phyloP scores from a whole-genome alignment of 2,888 invertebrate genomes.

The Drosophila greeni region DNA sequence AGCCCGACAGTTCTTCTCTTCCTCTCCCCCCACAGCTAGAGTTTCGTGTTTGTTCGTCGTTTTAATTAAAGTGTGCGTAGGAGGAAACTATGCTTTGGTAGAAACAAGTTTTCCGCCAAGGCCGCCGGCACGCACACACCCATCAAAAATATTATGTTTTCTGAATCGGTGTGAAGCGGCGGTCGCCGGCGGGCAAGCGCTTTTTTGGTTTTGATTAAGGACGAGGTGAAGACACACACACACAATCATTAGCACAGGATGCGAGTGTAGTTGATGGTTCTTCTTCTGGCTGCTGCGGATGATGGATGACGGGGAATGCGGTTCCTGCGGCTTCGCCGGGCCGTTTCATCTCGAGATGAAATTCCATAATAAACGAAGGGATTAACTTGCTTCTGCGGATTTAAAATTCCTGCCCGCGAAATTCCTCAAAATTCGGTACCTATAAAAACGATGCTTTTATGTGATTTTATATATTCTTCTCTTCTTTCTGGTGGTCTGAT shows the following conservation, averaged over 20 bases:
- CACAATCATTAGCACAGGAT: conserved; percentile 64
- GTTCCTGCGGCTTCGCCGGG: conserved; percentile 13
- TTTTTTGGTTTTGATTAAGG: conserved; percentile 29
- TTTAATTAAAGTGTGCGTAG: conserved; percentile 61
- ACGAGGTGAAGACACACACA: conserved; percentile 45
- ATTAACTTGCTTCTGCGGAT: conserved; percentile 25
- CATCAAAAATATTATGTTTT: conserved; percentile 35
- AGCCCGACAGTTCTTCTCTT: conserved; percentile 55
- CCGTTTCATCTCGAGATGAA: conserved; percentile 25
- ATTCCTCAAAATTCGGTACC: conserved; percentile 10
- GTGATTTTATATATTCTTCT: conserved; percentile 11
- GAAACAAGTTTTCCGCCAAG: conserved; percentile 31
- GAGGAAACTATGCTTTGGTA: conserved; percentile 30
- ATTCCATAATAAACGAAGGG: conserved; percentile 25
- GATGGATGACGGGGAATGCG: conserved; percentile 53
- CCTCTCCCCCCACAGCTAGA: neutral
- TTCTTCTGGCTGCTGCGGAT: conserved; percentile 41
- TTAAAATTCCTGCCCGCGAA: conserved; percentile 15
- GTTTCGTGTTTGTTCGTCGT: conserved; percentile 51
- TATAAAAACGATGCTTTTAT: conserved; percentile 23
- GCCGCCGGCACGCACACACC: conserved; percentile 33
- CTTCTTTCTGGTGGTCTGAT: neutral
- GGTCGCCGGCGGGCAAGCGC: conserved; percentile 18
- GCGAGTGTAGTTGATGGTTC: conserved; percentile 18
- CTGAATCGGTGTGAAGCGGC: conserved; percentile 22